A percentile compares a stretch with the other conserved stretches of the same genome.
phyloP scores from a whole-genome alignment of 2,888 invertebrate genomes.

The Phragmatobia fuliginosa region DNA sequence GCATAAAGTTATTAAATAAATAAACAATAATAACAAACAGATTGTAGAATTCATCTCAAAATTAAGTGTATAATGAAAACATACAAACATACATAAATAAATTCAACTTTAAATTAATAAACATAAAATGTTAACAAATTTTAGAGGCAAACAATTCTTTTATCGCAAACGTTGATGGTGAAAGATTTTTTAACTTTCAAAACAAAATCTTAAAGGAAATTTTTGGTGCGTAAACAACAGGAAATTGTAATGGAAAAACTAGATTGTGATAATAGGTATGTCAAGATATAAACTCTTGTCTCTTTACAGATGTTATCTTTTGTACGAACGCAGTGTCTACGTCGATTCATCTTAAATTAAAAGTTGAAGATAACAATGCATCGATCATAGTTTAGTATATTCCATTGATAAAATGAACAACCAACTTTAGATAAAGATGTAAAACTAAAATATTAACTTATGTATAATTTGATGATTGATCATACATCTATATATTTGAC shows the following conservation, averaged over 20 bases:
- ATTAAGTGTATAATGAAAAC: too few species aligned
- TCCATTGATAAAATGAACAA: constrained; percentile 75
- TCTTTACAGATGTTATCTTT: constrained; percentile 68
- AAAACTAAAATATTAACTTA: constrained; percentile 28
- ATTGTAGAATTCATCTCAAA: too few species aligned
- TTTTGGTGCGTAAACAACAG: constrained; percentile 25
- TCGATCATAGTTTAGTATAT: constrained; percentile 83
- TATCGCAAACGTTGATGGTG: too few species aligned
- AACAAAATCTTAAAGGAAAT: not conserved
- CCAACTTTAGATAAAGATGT: constrained; percentile 57
- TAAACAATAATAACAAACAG: too few species aligned
- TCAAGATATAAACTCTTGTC: constrained; percentile 68
- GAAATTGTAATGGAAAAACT: constrained; percentile 54
- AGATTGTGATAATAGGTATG: constrained; percentile 56
- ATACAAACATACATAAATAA: too few species aligned
- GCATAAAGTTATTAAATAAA: too few species aligned
- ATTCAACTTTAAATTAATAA: not conserved
- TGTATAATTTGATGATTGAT: constrained; percentile 33
- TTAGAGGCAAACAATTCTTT: not conserved
- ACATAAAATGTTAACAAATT: not conserved
- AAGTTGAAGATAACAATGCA: constrained; percentile 63
- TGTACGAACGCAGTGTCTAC: constrained; percentile 68
- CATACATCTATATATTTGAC: too few species aligned
- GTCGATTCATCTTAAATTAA: constrained; percentile 72
- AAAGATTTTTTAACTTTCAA: not conserved